Percentiles rank a stretch among this genome's conserved stretches.
phyloP scores from a whole-genome alignment of 1,140 invertebrate species.

The Aphidius ervi region DNA sequence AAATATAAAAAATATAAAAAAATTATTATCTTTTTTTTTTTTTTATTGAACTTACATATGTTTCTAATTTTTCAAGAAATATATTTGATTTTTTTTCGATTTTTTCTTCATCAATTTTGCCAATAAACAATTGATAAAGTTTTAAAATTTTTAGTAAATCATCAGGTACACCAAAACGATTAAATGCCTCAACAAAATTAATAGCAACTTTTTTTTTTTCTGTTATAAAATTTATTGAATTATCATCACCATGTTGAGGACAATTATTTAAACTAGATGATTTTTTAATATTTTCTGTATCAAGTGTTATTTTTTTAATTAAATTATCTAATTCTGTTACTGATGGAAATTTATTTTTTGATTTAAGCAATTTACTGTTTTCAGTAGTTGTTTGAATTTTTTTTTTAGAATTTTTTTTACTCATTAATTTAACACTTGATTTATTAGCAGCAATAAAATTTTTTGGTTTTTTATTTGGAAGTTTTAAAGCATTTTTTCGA shows the following conservation, averaged over 20 bases:
- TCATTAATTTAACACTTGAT: constrained; percentile 11
- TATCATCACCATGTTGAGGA: constrained; percentile 18
- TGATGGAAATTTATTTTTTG: constrained; percentile 9
- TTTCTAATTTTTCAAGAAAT: constrained; percentile 30
- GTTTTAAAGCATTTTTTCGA: neutral
- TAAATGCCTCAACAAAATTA: constrained; percentile 30
- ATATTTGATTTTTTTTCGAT: constrained; percentile 13
- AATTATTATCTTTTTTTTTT: too few species aligned
- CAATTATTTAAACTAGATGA: constrained; percentile 5
- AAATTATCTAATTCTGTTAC: constrained; percentile 21
- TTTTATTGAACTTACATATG: constrained; percentile 26
- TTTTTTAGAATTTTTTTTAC: constrained; percentile 10
- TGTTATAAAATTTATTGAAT: constrained; percentile 2
- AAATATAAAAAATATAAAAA: neutral
- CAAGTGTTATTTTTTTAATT: constrained; percentile 21
- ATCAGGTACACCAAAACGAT: constrained; percentile 31
- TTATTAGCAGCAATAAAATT: constrained; percentile 25
- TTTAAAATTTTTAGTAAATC: constrained; percentile 35
- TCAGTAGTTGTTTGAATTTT: constrained; percentile 7
- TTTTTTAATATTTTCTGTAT: constrained; percentile 1
- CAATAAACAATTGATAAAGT: constrained; percentile 31
- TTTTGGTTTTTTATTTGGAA: constrained; percentile 15
- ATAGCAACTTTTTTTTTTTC: constrained; percentile 11
- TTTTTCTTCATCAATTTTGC: constrained; percentile 16
- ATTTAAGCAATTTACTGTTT: neutral